Conservation (phyloP, 2,888 invertebrate species). For the Torymus texanus region DNA sequence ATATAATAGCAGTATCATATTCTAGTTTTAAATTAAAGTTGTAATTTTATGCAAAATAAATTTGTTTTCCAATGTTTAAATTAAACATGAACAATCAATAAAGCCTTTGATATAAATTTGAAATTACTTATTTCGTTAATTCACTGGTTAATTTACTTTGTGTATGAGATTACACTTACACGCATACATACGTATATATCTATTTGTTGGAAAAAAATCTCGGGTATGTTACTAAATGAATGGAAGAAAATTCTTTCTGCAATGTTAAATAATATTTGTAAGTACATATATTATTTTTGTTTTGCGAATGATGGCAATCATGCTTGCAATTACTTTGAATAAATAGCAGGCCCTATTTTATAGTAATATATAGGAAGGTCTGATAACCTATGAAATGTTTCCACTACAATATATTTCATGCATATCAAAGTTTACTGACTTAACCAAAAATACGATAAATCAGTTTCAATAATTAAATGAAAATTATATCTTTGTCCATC, state of each 20-base stretch:
- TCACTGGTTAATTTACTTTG: too few relatives aligned
- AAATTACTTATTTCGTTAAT: too few relatives aligned
- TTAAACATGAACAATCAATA: too few relatives aligned
- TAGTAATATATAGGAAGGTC: constrained; percentile 5
- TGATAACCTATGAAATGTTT: constrained; percentile 23
- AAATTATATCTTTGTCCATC: constrained; percentile 1
- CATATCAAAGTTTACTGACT: constrained; percentile 10
- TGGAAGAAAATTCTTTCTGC: constrained; percentile 11
- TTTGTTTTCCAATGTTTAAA: too few relatives aligned
- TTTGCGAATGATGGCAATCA: constrained; percentile 8
- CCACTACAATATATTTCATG: constrained; percentile 13
- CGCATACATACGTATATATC: too few relatives aligned
- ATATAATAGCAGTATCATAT: too few relatives aligned
- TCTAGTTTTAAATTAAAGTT: too few relatives aligned
- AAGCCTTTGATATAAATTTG: too few relatives aligned
- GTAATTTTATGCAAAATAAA: too few relatives aligned
- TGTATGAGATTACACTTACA: too few relatives aligned
- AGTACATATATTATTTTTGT: neutral
- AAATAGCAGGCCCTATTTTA: constrained; percentile 27
- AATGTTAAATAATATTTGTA: neutral
- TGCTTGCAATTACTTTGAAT: constrained; percentile 29
- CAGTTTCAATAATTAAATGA: constrained; percentile 4
- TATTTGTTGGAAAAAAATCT: too few relatives aligned
- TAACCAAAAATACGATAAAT: neutral
- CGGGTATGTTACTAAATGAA: neutral